Evolutionary conservation across 2,797 vertebrate genomes (phyloP).

Genomic region (Malacoctenus gilli): DNA sequence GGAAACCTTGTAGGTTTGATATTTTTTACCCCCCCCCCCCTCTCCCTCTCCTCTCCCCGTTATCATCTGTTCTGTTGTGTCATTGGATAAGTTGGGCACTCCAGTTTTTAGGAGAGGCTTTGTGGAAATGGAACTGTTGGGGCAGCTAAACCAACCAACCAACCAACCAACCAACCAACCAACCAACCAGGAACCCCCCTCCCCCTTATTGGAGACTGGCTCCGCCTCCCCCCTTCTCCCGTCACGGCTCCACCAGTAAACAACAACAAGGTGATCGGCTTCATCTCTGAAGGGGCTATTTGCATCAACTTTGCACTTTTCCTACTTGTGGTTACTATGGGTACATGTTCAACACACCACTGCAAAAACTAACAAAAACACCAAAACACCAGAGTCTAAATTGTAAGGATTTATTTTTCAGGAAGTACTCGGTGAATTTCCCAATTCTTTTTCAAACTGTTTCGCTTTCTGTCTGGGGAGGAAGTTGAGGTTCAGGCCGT

Average conservation of each 20-base stretch:
- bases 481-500: constrained; percentile 62
- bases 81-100: constrained; percentile 80
- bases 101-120: constrained; percentile 82
- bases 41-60: constrained; percentile 39
- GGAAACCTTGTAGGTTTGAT: constrained; percentile 84
- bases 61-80: constrained; percentile 86
- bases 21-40: constrained; percentile 59
- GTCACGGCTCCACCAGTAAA: constrained; percentile 54
- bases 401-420: constrained; percentile 53
- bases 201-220: constrained; percentile 76
- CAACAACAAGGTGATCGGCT: constrained; percentile 61
- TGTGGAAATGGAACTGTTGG: constrained; percentile 85
- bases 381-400: constrained; percentile 53
- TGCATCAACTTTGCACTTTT: constrained; percentile 84
- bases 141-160: constrained; percentile 85
- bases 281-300: constrained; percentile 59
- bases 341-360: constrained; percentile 70
- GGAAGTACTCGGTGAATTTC: constrained; percentile 40
- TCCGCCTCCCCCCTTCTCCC: constrained; percentile 16
- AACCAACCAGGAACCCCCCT: constrained; percentile 87
- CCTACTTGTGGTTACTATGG: constrained; percentile 75
- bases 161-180: constrained; percentile 43
- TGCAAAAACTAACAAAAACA: constrained; percentile 16
- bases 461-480: constrained; percentile 39
- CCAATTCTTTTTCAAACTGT: constrained; percentile 26